Conservation (phyloP, 2,797 vertebrate genomes). For the Rhinoraja longicauda region DNA sequence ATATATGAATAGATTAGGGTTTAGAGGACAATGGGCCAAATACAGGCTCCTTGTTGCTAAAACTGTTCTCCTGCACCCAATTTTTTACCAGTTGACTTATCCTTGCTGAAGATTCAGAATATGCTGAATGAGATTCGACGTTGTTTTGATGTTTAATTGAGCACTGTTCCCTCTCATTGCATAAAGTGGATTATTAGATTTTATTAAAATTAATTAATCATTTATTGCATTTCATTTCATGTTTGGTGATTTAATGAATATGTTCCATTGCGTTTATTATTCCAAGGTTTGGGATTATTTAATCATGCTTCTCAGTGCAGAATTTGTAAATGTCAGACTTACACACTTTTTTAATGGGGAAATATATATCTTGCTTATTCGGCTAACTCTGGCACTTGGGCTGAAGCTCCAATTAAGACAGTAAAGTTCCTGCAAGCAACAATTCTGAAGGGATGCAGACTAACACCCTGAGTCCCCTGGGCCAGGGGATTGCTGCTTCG, state of each 20-base stretch:
- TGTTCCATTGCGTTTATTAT: neutral
- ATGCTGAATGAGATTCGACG: neutral
- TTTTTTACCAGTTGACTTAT: neutral
- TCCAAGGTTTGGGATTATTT: conserved; percentile 2
- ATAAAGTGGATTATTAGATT: neutral
- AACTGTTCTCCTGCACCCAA: no score
- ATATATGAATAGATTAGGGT: no score
- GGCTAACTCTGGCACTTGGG: neutral
- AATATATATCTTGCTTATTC: conserved; percentile 2
- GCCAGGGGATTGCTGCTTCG: neutral
- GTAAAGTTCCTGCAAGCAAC: neutral
- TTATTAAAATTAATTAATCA: conserved; percentile 22
- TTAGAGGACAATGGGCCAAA: no score
- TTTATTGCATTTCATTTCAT: conserved; percentile 20
- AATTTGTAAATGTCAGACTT: conserved; percentile 26
- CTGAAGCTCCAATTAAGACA: neutral
- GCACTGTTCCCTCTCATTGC: neutral
- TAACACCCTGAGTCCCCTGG: no score
- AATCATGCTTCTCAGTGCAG: neutral
- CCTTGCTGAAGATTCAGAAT: neutral
- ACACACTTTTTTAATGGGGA: conserved; percentile 24
- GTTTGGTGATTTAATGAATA: conserved; percentile 15
- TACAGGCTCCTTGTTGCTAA: no score
- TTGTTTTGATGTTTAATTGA: neutral
- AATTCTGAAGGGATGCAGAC: neutral